Conservation (phyloP, 2,888 invertebrate species). For the Netelia inedita region DNA sequence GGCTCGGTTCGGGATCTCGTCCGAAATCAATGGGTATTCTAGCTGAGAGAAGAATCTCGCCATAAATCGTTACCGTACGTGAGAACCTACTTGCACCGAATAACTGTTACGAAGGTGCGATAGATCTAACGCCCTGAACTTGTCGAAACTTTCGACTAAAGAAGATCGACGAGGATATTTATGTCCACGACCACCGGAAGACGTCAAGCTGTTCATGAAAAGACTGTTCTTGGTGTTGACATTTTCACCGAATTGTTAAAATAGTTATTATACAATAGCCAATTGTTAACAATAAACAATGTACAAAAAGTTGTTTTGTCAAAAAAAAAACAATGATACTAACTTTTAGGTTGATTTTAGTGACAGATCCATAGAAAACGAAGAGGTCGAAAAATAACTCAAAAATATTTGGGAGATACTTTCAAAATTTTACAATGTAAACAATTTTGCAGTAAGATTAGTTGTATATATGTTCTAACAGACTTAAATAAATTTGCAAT, state of each 20-base stretch:
- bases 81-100: conserved; percentile 42
- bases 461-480: too few relatives aligned
- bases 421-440: too few relatives aligned
- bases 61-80: conserved; percentile 49
- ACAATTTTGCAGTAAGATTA: too few relatives aligned
- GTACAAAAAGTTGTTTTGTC: too few relatives aligned
- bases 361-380: too few relatives aligned
- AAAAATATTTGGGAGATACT: too few relatives aligned
- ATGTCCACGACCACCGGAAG: conserved; percentile 1
- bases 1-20: neutral
- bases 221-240: neutral
- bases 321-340: too few relatives aligned
- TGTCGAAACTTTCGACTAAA: conserved; percentile 16
- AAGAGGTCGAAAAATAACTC: too few relatives aligned
- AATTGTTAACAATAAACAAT: too few relatives aligned
- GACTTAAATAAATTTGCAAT: too few relatives aligned
- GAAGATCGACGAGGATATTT: conserved; percentile 41
- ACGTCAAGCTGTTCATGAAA: conserved; percentile 16
- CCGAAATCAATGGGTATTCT: conserved; percentile 32
- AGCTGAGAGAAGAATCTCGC: conserved; percentile 11
- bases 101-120: conserved; percentile 6
- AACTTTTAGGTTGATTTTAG: too few relatives aligned
- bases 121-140: conserved; percentile 28
- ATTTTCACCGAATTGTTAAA: neutral
- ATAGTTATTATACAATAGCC: too few relatives aligned